A percentile compares a stretch with the other conserved stretches of the same genome.
These are phyloP conservation scores for Polypedilum vanderplanki DNA, from an alignment of 1,140 invertebrate species.

Conservation along the genomic window DNA sequence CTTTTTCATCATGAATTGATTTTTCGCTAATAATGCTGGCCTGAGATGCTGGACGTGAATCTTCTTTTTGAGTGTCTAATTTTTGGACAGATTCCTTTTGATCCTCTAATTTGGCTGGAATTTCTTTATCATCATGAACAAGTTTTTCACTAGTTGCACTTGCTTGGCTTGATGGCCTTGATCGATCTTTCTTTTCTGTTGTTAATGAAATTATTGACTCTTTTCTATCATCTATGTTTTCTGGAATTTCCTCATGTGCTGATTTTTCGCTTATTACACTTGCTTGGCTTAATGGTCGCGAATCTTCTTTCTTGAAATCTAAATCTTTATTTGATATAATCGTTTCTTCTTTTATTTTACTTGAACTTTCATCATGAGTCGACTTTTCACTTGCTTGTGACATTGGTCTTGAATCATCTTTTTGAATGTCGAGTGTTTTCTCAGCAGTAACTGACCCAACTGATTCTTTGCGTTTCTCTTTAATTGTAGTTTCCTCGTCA, in stretches of 20 bases:
- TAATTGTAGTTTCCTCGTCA: neutral
- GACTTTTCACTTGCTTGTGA: slow-evolving; percentile 30
- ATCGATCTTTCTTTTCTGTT: neutral
- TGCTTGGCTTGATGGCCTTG: neutral
- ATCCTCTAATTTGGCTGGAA: neutral
- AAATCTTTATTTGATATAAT: neutral
- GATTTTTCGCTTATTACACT: neutral
- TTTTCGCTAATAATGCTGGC: neutral
- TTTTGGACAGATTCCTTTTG: neutral
- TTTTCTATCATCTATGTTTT: neutral
- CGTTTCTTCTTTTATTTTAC: neutral
- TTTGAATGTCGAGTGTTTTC: neutral
- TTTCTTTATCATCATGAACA: neutral
- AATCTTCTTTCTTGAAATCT: neutral
- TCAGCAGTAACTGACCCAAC: neutral
- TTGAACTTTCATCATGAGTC: neutral
- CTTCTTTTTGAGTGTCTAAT: neutral
- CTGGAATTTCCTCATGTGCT: neutral
- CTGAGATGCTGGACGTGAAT: neutral
- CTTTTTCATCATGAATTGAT: neutral
- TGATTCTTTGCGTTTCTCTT: slow-evolving; percentile 20
- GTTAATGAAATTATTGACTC: neutral
- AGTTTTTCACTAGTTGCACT: neutral
- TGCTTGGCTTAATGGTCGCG: neutral
- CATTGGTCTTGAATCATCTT: slow-evolving; percentile 32